Conservation (phyloP, 2,888 invertebrate genomes). For the Acleris laterana region DNA sequence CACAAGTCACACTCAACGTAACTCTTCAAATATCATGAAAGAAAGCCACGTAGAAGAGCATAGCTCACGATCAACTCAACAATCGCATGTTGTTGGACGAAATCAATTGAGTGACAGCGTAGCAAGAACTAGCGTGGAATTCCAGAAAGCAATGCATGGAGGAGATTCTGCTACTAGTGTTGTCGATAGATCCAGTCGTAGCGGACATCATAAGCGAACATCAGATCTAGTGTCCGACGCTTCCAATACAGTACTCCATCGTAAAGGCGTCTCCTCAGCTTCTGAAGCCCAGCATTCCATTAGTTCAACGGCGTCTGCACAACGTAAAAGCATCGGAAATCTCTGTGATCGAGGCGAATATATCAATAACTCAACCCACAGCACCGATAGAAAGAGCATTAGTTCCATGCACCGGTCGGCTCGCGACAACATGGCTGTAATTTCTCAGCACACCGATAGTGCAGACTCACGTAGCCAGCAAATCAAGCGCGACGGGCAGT, state of each 20-base stretch:
- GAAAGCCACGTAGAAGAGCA: constrained; percentile 56
- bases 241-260: constrained; percentile 92
- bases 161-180: constrained; percentile 49
- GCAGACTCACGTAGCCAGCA: constrained; percentile 65
- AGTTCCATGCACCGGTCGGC: constrained; percentile 91
- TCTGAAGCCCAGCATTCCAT: constrained; percentile 90
- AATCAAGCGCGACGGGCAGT: constrained; percentile 80
- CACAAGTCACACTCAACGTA: constrained; percentile 49
- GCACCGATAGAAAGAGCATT: constrained; percentile 89
- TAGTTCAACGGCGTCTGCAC: constrained; percentile 90
- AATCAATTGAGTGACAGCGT: constrained; percentile 76
- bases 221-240: constrained; percentile 90
- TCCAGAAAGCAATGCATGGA: constrained; percentile 80
- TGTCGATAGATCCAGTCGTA: constrained; percentile 60
- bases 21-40: constrained; percentile 45
- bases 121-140: constrained; percentile 81
- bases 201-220: constrained; percentile 88
- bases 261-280: constrained; percentile 87
- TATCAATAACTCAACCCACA: constrained; percentile 86
- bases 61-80: constrained; percentile 58
- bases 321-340: constrained; percentile 92
- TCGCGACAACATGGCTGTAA: constrained; percentile 79
- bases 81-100: constrained; percentile 64
- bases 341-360: constrained; percentile 89
- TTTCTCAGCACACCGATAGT: constrained; percentile 80